Evolutionary conservation across 2,113 vertebrate species (phyloP).

Genomic region (Gnathochromis pfefferi): DNA sequence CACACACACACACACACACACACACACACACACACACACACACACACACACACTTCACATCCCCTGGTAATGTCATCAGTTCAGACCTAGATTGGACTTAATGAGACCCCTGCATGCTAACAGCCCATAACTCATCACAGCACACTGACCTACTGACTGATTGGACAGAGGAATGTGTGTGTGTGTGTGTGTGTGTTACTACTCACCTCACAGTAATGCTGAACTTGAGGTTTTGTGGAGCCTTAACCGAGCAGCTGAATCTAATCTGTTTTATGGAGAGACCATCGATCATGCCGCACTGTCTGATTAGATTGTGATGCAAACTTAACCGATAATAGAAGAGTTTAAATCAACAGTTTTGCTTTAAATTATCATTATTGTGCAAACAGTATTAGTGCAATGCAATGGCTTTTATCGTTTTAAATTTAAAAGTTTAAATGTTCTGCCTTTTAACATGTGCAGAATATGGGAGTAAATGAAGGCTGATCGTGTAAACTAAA

Average conservation of each 20-base stretch:
- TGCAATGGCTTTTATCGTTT: neutral
- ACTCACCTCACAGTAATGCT: neutral
- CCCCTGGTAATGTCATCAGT: conserved; percentile 19
- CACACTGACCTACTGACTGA: conserved; percentile 35
- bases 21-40: neutral
- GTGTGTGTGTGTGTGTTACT: neutral
- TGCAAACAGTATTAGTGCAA: neutral
- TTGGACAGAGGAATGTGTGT: neutral
- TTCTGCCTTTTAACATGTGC: neutral
- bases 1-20: neutral
- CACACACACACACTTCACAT: neutral
- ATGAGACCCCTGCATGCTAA: conserved; percentile 23
- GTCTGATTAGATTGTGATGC: neutral
- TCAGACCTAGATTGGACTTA: conserved; percentile 38
- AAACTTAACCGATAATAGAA: neutral
- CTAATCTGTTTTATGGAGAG: neutral
- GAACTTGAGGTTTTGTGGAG: neutral
- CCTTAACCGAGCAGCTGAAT: neutral
- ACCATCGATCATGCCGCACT: neutral
- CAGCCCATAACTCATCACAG: conserved; percentile 22
- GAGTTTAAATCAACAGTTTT: neutral
- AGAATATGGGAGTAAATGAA: neutral
- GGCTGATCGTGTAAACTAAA: neutral
- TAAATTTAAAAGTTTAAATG: neutral
- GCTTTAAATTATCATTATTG: neutral